Evolutionary conservation across 2,888 invertebrate species (phyloP).

Genomic region (Kuschelorhynchus macadamiae): DNA sequence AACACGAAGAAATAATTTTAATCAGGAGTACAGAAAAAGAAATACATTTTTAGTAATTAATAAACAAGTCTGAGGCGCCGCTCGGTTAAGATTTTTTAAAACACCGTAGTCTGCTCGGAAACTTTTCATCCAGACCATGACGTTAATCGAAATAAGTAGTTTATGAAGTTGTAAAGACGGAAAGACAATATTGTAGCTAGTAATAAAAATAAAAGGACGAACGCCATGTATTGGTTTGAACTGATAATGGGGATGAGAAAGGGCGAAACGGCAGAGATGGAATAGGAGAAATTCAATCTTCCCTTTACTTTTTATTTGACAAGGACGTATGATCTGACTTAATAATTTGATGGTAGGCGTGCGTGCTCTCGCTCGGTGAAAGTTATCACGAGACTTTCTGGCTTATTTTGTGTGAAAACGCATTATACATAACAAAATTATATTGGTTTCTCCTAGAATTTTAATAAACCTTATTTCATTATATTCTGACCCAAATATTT

Average conservation of each 20-base stretch:
- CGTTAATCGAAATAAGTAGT: conserved; percentile 53
- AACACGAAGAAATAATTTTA: too few species aligned
- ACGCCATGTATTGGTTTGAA: conserved; percentile 52
- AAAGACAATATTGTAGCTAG: conserved; percentile 58
- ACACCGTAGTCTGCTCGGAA: too few species aligned
- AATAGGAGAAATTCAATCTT: conserved; percentile 42
- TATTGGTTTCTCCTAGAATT: background rate
- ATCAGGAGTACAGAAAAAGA: too few species aligned
- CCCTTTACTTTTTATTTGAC: conserved; percentile 28
- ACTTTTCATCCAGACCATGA: too few species aligned
- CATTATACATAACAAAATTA: conserved; percentile 7
- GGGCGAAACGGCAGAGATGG: conserved; percentile 39
- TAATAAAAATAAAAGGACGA: conserved; percentile 64
- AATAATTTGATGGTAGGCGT: conserved; percentile 38
- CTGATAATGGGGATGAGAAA: conserved; percentile 53
- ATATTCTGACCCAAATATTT: too few species aligned
- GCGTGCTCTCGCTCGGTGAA: conserved; percentile 11
- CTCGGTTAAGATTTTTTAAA: too few species aligned
- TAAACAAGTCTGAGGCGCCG: too few species aligned
- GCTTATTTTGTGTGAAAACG: conserved; percentile 9
- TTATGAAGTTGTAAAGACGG: conserved; percentile 51
- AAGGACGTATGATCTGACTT: conserved; percentile 41
- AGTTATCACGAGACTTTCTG: conserved; percentile 7
- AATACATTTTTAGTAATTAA: too few species aligned
- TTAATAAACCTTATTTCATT: background rate